phyloP scores from a whole-genome alignment of 2,797 vertebrate species.

The Phalloptychus januarius region DNA sequence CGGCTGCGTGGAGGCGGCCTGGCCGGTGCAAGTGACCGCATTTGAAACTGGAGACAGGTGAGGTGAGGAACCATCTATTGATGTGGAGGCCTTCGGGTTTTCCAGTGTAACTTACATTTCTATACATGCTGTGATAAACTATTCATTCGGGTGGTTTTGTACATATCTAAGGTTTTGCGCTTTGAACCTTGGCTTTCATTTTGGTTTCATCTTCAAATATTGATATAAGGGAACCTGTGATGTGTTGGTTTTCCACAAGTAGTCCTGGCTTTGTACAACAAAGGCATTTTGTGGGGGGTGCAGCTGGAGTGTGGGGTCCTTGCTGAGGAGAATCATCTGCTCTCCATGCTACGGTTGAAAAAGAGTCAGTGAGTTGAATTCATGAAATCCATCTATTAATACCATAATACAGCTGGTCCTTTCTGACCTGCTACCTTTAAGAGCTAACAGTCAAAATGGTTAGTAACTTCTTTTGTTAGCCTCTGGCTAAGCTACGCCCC shows the following conservation, averaged over 20 bases:
- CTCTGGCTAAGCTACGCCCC: no score
- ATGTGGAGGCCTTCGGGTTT: slow-evolving; percentile 1
- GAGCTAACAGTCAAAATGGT: no score
- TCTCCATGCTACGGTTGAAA: no score
- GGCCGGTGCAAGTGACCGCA: slow-evolving; percentile 49
- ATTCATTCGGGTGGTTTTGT: background rate
- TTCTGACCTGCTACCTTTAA: no score
- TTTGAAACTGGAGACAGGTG: slow-evolving; percentile 34
- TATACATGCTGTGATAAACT: background rate
- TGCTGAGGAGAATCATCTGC: no score
- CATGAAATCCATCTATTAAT: no score
- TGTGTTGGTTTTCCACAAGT: background rate
- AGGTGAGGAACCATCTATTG: slow-evolving; percentile 3
- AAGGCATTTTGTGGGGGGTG: background rate
- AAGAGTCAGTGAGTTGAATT: no score
- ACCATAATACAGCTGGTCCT: no score
- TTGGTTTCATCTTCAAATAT: background rate
- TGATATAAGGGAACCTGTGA: background rate
- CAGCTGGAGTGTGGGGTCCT: no score
- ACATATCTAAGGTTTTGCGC: background rate
- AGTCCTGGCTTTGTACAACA: background rate
- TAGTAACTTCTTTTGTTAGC: no score
- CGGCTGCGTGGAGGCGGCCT: slow-evolving; percentile 36
- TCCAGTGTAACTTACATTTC: slow-evolving; percentile 9
- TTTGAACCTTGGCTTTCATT: background rate